Base-by-base conservation (phyloP, 2,113 vertebrate species). In the Aviceda subcristata region DNA sequence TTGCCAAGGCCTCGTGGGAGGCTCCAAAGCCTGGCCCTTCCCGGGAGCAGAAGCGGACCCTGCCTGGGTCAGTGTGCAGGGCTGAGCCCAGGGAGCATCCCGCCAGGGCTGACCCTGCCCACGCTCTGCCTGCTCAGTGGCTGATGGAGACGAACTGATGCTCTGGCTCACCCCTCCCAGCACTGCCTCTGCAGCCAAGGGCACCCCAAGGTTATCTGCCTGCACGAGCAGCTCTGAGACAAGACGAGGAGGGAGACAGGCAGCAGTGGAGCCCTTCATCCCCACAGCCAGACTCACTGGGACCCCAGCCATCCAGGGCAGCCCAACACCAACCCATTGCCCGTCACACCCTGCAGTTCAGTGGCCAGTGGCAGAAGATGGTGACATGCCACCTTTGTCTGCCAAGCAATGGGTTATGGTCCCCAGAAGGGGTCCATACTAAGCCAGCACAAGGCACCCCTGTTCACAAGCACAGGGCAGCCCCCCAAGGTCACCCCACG, bases 291-390 rank as follows among this genome's bases (percentile, higher is more conserved):
- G 50, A 36, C 36, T 39, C 1, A 1, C 26, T 62, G 34, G 6
- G 14, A 13, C 18, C n/a, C 51, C 56, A 56, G 63, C 23, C 55
- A 46, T 18, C 10, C 11, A 27, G 24, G 64, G 43, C 51, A 48
- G 32, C 7, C 68, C 73, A 80, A 73, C 56, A 16, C 26, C 30
- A 91, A 20, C 34, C 32, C 27, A 9, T 4, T 30, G 45, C 68
- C 48, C 36, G 84, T 9, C 76, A 46, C 8, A 39, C 6, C 10
- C 75, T 1, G 0, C 2, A 0, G 68, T 23, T 62, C 46, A 16
- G 39, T 12, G 29, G 26, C 39, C 2, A 1, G n/a, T 24, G 12
- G 36, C 53, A 74, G 45, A n/a, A 67, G 1, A 2, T 4, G 27
- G 55, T 43, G 86, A 39, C 3, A 0, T 15, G 72, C 23, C 51